A percentile compares a stretch with the other conserved stretches of the same genome.
Conservation (phyloP, 2,113 vertebrate genomes). For the Pseudolaguvia tuberculata region DNA sequence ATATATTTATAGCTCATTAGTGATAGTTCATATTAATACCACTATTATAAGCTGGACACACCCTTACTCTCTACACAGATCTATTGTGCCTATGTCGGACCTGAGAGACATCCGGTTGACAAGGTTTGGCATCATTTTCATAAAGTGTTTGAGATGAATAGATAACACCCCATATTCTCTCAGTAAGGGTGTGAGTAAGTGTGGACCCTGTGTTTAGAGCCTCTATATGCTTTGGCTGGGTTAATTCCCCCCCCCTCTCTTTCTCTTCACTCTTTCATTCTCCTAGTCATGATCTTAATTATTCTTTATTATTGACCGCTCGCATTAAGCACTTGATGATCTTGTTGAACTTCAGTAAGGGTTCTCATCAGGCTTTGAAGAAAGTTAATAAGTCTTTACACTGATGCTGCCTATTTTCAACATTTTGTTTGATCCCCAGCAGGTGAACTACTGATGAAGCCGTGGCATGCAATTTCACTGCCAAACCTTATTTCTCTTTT, state of each 20-base stretch:
- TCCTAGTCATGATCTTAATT: neutral
- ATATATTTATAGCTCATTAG: conserved; percentile 17
- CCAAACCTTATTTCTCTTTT: conserved; percentile 38
- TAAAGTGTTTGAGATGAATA: conserved; percentile 36
- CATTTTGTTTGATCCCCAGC: conserved; percentile 41
- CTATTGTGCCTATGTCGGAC: conserved; percentile 30
- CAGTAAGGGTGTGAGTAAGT: conserved; percentile 34
- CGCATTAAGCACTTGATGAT: neutral
- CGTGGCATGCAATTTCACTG: conserved; percentile 43
- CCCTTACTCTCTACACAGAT: conserved; percentile 18
- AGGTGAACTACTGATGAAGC: conserved; percentile 44
- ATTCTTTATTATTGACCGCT: neutral
- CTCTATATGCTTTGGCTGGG: conserved; percentile 29
- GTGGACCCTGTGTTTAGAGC: conserved; percentile 12
- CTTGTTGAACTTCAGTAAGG: conserved; percentile 10
- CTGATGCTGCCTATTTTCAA: conserved; percentile 22
- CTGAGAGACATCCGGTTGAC: conserved; percentile 42
- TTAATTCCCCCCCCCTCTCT: neutral
- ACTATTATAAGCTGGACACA: neutral
- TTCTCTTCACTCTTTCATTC: neutral
- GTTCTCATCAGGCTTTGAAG: neutral
- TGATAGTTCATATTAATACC: conserved; percentile 14
- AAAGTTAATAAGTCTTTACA: conserved; percentile 9
- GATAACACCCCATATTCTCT: conserved; percentile 42
- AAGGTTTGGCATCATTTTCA: conserved; percentile 41